phyloP scores from a whole-genome alignment of 1,140 invertebrate species.

The Lepidurus packardi region DNA sequence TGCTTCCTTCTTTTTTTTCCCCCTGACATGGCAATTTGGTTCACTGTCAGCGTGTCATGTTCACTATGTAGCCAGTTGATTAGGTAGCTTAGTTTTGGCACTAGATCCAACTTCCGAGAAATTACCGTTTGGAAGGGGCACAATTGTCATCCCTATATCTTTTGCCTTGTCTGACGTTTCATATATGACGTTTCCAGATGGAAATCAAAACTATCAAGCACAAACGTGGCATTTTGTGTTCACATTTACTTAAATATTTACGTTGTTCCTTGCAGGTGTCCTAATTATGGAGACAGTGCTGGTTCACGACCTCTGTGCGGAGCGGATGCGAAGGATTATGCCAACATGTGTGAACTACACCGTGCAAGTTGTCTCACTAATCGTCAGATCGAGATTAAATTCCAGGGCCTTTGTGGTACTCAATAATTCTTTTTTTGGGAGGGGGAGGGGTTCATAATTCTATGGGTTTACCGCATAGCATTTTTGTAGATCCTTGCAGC shows the following conservation, averaged over 20 bases:
- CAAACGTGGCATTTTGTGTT: background rate
- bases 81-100: conserved; percentile 24
- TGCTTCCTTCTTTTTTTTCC: background rate
- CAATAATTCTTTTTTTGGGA: conserved; percentile 36
- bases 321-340: conserved; percentile 64
- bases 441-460: too few species aligned
- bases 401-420: conserved; percentile 83
- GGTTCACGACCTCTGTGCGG: conserved; percentile 68
- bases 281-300: conserved; percentile 70
- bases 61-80: conserved; percentile 35
- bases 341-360: conserved; percentile 72
- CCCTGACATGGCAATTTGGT: conserved; percentile 19
- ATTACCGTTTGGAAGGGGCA: background rate
- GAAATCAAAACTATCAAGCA: background rate
- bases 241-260: background rate
- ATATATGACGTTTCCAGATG: background rate
- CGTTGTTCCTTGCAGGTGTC: conserved; percentile 50
- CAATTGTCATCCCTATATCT: background rate
- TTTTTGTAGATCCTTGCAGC: conserved; percentile 71
- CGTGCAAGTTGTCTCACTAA: conserved; percentile 65
- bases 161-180: background rate
- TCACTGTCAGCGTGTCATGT: background rate
- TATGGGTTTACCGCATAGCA: too few species aligned
- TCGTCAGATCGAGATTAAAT: conserved; percentile 75
- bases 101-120: background rate